A percentile compares a stretch with the other conserved stretches of the same genome.
Evolutionary conservation across 2,113 vertebrate genomes (phyloP).

Genomic region (Pachycephala philippinensis): DNA sequence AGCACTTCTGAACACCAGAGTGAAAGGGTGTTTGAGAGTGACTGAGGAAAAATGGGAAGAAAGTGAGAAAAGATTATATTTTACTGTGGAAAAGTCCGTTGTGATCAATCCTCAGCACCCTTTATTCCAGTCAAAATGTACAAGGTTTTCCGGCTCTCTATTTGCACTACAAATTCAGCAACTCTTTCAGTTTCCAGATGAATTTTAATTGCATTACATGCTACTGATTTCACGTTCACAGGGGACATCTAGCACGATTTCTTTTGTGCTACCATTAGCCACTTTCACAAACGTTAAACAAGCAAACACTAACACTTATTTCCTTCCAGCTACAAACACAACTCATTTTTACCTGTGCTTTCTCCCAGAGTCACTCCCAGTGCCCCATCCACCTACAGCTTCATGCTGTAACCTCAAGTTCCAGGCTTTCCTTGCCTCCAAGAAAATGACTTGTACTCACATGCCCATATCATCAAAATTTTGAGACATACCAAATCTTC

Average conservation of each 20-base stretch:
- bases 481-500: background rate
- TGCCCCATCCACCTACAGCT: background rate
- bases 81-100: background rate
- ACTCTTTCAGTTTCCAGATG: background rate
- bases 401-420: background rate
- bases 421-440: background rate
- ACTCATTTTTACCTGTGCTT: background rate
- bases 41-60: background rate
- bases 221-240: background rate
- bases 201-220: background rate
- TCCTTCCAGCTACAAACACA: background rate
- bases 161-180: background rate
- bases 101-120: background rate
- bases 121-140: background rate
- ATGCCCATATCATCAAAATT: background rate
- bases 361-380: background rate
- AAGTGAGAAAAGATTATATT: fast-evolving
- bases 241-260: background rate
- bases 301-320: background rate
- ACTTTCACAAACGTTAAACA: background rate
- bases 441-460: background rate
- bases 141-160: background rate
- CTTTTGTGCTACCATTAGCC: background rate
- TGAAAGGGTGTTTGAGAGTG: background rate
- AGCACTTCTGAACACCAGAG: background rate